Evolutionary conservation across 2,113 vertebrate species (phyloP).

Genomic region (Tachycineta bicolor): DNA sequence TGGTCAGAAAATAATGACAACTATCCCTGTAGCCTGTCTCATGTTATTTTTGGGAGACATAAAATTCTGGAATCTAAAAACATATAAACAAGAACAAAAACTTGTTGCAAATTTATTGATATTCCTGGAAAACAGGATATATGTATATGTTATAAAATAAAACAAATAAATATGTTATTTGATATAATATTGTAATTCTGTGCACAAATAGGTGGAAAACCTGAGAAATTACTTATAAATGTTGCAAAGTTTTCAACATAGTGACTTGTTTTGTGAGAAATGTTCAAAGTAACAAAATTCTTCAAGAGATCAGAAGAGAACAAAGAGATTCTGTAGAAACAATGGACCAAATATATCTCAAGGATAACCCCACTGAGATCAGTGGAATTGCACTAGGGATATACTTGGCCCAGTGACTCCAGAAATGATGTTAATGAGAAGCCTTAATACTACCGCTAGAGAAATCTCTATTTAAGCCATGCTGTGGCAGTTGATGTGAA

Average conservation of each 20-base stretch:
- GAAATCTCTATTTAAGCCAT: conserved; percentile 72
- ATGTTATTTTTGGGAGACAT: background rate
- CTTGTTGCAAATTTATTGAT: background rate
- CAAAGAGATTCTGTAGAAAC: conserved; percentile 51
- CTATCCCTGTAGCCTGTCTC: background rate
- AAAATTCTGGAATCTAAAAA: background rate
- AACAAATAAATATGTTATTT: background rate
- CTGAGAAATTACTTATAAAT: background rate
- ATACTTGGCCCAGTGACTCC: conserved; percentile 62
- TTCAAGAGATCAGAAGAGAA: conserved; percentile 43
- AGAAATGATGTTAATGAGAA: conserved; percentile 70
- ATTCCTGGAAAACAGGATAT: background rate
- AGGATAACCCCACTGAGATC: conserved; percentile 60
- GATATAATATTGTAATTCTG: background rate
- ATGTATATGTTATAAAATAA: background rate
- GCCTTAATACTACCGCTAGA: conserved; percentile 49
- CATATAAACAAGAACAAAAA: background rate
- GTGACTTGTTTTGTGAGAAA: background rate
- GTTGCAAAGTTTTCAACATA: background rate
- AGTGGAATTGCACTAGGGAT: conserved; percentile 62
- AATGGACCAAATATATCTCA: conserved; percentile 52
- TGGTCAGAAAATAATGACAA: background rate
- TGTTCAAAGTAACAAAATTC: conserved; percentile 50
- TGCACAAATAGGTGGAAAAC: background rate
- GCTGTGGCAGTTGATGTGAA: conserved; percentile 73